Conservation (phyloP, 2,888 invertebrate genomes). For the Leptinotarsa haldemani region DNA sequence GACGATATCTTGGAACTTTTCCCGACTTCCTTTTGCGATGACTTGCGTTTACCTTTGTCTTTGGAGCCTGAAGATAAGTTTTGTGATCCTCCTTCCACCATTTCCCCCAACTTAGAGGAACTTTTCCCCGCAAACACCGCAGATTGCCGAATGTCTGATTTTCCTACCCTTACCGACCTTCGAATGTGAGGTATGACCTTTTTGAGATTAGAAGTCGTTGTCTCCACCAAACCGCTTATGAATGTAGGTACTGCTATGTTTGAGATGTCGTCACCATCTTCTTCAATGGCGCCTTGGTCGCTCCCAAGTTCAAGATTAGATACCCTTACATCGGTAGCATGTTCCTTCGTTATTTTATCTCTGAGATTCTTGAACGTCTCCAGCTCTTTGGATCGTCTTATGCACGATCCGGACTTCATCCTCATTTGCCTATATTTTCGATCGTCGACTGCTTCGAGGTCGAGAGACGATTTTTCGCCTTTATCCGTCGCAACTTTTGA, state of each 20-base stretch:
- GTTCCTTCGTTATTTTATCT: conserved; percentile 20
- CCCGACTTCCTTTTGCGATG: background rate
- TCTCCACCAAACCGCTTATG: conserved; percentile 10
- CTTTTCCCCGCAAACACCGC: background rate
- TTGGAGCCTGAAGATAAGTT: background rate
- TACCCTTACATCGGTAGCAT: background rate
- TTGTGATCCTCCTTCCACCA: background rate
- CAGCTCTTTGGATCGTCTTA: background rate
- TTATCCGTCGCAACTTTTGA: background rate
- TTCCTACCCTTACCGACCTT: background rate
- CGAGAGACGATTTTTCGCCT: background rate
- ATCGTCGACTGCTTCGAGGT: background rate
- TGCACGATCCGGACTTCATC: background rate
- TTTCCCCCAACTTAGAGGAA: background rate
- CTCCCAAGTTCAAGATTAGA: background rate
- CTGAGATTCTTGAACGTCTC: conserved; percentile 18
- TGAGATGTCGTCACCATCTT: background rate
- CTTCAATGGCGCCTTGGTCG: background rate
- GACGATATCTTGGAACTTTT: background rate
- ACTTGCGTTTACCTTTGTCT: background rate
- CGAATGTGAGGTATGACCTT: conserved; percentile 17
- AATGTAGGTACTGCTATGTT: background rate
- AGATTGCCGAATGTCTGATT: background rate
- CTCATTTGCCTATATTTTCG: background rate
- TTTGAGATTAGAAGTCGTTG: background rate